Evolutionary conservation across 2,797 vertebrate genomes (phyloP).

Genomic region (Eupleurogrammus muticus): DNA sequence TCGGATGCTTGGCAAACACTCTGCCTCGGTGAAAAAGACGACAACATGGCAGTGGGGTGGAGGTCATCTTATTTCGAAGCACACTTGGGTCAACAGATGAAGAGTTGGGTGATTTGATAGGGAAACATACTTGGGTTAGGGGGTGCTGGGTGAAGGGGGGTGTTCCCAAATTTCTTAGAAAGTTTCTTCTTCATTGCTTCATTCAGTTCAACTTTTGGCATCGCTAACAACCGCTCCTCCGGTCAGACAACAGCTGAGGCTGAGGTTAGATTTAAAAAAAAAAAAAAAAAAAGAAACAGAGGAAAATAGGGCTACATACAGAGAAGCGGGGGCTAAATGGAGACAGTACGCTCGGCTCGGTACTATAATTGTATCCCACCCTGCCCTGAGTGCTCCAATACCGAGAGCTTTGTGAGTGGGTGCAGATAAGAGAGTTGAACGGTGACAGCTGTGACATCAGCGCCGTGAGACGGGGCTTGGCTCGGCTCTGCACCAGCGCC

Average conservation of each 20-base stretch:
- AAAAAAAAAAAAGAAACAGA: not conserved
- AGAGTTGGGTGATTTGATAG: too few relatives aligned
- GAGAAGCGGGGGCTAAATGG: slow-evolving; percentile 15
- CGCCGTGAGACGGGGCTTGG: slow-evolving; percentile 33
- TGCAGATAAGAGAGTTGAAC: slow-evolving; percentile 46
- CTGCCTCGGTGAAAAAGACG: slow-evolving; percentile 29
- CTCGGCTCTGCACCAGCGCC: slow-evolving; percentile 45
- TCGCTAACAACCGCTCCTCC: not conserved
- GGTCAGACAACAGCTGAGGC: not conserved
- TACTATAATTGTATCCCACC: slow-evolving; percentile 24
- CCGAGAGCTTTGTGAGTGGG: slow-evolving; percentile 47
- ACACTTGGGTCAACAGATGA: not conserved
- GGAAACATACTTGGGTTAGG: not conserved
- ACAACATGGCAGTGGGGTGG: slow-evolving; percentile 1
- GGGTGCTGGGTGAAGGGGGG: too few relatives aligned
- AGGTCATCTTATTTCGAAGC: slow-evolving; percentile 1
- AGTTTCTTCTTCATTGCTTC: slow-evolving; percentile 1
- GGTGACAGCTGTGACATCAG: slow-evolving; percentile 70
- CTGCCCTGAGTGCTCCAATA: slow-evolving; percentile 34
- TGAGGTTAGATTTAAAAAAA: too few relatives aligned
- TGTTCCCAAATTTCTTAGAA: slow-evolving; percentile 27
- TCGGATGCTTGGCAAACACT: slow-evolving; percentile 44
- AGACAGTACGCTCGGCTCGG: slow-evolving; percentile 24
- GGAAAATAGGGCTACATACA: not conserved
- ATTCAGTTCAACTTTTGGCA: slow-evolving; percentile 4